phyloP scores from a whole-genome alignment of 2,113 vertebrate species.

The Sylvilagus bachmani region DNA sequence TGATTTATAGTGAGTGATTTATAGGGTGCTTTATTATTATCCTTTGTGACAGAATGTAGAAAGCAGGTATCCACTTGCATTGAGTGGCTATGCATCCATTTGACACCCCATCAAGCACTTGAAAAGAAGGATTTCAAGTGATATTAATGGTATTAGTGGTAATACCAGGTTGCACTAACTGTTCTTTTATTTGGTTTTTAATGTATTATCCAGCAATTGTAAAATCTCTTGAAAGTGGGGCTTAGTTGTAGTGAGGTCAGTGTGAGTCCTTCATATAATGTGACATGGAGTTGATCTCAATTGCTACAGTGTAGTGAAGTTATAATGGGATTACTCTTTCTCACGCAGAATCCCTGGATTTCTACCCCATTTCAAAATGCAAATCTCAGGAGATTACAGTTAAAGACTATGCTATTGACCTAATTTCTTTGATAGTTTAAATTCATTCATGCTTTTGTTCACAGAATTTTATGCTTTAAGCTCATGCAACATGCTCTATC shows the following conservation, averaged over 20 bases:
- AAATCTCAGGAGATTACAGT: slow-evolving; percentile 71
- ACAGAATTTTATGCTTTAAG: slow-evolving; percentile 66
- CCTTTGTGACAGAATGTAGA: slow-evolving; percentile 25
- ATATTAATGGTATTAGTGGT: slow-evolving; percentile 54
- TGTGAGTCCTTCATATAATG: slow-evolving; percentile 1
- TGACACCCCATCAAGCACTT: slow-evolving; percentile 18
- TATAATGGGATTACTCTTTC: slow-evolving; percentile 68
- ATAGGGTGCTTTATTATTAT: not conserved
- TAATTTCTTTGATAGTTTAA: slow-evolving; percentile 71
- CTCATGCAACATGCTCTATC: not conserved
- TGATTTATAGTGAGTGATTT: not conserved
- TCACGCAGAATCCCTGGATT: slow-evolving; percentile 47
- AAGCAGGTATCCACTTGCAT: not conserved
- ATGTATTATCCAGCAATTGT: slow-evolving; percentile 36
- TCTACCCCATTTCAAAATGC: slow-evolving; percentile 64
- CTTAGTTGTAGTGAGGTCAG: slow-evolving; percentile 37
- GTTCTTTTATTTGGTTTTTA: slow-evolving; percentile 59
- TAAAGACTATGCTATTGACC: slow-evolving; percentile 72
- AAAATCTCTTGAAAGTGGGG: slow-evolving; percentile 50
- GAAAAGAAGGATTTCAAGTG: slow-evolving; percentile 60
- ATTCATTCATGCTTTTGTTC: slow-evolving; percentile 63
- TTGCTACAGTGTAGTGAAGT: not conserved
- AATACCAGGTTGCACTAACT: slow-evolving; percentile 46
- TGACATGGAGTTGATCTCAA: slow-evolving; percentile 38
- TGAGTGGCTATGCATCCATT: not conserved